Evolutionary conservation across 2,888 invertebrate genomes (phyloP).

Genomic region (Glyphotaelius pellucidus): DNA sequence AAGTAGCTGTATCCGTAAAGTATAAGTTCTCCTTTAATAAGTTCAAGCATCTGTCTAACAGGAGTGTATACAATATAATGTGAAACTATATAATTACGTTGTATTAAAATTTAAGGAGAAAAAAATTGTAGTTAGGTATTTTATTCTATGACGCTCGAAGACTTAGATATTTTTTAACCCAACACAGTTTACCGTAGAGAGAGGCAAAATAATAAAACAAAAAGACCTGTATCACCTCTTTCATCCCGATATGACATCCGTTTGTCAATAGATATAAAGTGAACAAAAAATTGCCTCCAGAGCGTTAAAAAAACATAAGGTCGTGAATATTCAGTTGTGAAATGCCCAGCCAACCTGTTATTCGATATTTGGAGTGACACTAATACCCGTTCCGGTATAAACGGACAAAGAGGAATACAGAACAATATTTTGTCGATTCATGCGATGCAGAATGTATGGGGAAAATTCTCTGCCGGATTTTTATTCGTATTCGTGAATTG

Average conservation of each 20-base stretch:
- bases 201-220: neutral
- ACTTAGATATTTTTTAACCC: too few relatives aligned
- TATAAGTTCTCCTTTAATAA: too few relatives aligned
- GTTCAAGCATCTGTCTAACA: too few relatives aligned
- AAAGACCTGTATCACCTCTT: neutral
- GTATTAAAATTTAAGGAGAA: too few relatives aligned
- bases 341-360: neutral
- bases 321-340: neutral
- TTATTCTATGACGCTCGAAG: too few relatives aligned
- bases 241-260: neutral
- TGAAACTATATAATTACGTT: too few relatives aligned
- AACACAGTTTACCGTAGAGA: too few relatives aligned
- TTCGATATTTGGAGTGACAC: neutral
- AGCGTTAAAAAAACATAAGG: neutral
- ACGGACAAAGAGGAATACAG: neutral
- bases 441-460: neutral
- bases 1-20: too few relatives aligned
- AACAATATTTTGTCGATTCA: neutral
- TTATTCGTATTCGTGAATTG: neutral
- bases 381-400: neutral
- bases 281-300: neutral
- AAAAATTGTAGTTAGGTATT: too few relatives aligned
- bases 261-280: neutral
- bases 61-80: too few relatives aligned
- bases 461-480: neutral